Evolutionary conservation across 2,888 invertebrate species (phyloP).

Genomic region (Gasteruption jaculator): DNA sequence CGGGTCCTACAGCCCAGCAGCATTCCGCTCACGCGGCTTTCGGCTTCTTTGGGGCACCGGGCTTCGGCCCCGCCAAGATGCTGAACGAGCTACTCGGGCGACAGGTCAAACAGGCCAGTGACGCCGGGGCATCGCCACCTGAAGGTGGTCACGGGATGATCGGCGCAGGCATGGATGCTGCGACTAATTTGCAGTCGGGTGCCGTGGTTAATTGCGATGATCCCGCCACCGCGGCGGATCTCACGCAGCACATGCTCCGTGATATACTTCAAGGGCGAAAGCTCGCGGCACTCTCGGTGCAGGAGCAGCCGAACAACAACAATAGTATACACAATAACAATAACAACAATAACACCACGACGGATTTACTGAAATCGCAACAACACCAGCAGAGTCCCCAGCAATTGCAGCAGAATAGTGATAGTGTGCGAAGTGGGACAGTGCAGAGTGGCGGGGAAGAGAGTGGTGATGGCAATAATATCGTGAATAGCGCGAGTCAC

Average conservation of each 20-base stretch:
- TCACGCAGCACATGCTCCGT: conserved; percentile 81
- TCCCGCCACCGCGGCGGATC: conserved; percentile 55
- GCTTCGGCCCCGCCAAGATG: conserved; percentile 87
- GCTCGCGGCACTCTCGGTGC: conserved; percentile 71
- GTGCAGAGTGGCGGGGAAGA: conserved; percentile 51
- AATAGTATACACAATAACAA: conserved; percentile 52
- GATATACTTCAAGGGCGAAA: conserved; percentile 88
- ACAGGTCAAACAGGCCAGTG: conserved; percentile 69
- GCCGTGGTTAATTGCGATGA: conserved; percentile 58
- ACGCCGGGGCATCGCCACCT: conserved; percentile 58
- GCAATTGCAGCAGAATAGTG: conserved; percentile 42
- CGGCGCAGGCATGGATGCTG: conserved; percentile 51
- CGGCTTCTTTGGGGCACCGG: conserved; percentile 77
- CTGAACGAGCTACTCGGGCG: conserved; percentile 84
- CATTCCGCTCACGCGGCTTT: conserved; percentile 63
- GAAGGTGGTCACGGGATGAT: conserved; percentile 53
- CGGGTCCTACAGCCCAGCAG: conserved; percentile 54
- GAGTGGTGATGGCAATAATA: conserved; percentile 46
- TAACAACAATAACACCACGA: conserved; percentile 56
- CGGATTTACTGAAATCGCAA: conserved; percentile 53
- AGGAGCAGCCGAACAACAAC: conserved; percentile 61
- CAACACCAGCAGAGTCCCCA: conserved; percentile 54
- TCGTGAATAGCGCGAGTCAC: conserved; percentile 38
- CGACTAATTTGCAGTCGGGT: conserved; percentile 48
- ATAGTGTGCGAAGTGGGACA: conserved; percentile 49